Percentiles rank a stretch among this genome's conserved stretches.
These are phyloP conservation scores for Leptinotarsa rubiginosa DNA, from an alignment of 2,888 invertebrate species.

Conservation along the genomic window DNA sequence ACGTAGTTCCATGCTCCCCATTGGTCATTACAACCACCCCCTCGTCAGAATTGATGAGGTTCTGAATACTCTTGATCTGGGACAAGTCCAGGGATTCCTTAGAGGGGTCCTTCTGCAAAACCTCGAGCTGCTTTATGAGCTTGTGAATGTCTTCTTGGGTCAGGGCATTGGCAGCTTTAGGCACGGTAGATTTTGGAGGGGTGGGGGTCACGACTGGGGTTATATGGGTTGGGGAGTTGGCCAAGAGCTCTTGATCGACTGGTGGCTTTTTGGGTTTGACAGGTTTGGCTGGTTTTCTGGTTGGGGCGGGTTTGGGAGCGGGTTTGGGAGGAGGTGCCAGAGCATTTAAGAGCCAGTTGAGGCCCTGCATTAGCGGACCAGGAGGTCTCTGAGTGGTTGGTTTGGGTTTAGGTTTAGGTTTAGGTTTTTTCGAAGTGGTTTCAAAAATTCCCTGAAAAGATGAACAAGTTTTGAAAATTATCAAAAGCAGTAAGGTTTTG, in stretches of 20 bases:
- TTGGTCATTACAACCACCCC: slow-evolving; percentile 52
- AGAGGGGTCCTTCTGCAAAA: slow-evolving; percentile 61
- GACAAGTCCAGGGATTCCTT: slow-evolving; percentile 58
- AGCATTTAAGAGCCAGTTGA: slow-evolving; percentile 64
- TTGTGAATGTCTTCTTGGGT: slow-evolving; percentile 58
- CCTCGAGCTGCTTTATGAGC: slow-evolving; percentile 61
- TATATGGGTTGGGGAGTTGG: slow-evolving; percentile 60
- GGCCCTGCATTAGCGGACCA: slow-evolving; percentile 62
- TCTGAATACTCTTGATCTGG: slow-evolving; percentile 58
- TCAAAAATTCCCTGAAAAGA: slow-evolving; percentile 52
- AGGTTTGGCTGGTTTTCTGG: slow-evolving; percentile 43
- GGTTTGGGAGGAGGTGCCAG: slow-evolving; percentile 56
- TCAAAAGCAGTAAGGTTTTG: background rate
- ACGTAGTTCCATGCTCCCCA: slow-evolving; percentile 53
- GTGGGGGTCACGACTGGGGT: slow-evolving; percentile 59
- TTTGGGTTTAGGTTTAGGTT: slow-evolving; percentile 54
- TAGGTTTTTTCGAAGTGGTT: slow-evolving; percentile 50
- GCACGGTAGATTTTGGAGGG: slow-evolving; percentile 42
- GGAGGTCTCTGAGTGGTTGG: slow-evolving; percentile 66
- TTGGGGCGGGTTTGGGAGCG: slow-evolving; percentile 44
- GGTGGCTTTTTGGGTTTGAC: slow-evolving; percentile 51
- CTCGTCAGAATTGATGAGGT: slow-evolving; percentile 53
- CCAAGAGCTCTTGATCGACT: slow-evolving; percentile 54
- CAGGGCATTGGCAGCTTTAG: slow-evolving; percentile 50
- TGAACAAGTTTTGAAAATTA: background rate